Base-by-base conservation (phyloP, 1,140 invertebrate genomes). In the Samia ricini region DNA sequence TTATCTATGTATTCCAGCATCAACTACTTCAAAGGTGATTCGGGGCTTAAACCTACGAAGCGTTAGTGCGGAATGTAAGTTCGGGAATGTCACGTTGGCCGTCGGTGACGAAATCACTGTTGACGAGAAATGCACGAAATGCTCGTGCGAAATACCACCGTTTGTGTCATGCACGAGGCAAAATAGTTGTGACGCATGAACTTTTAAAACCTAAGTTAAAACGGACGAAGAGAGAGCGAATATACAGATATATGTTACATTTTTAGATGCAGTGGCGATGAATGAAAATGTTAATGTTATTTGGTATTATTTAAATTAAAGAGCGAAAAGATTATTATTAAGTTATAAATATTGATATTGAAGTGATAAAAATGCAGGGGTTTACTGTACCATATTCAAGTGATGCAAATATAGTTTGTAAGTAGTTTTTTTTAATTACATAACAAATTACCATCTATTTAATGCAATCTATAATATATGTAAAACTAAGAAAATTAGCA, bases 81-180 rank as follows among this genome's bases (percentile, higher is more conserved):
- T 87, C 69, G 89, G 90, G 18, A 85, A 89, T 60, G 54, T 76
- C 62, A 85, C 77, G 0, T 63, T 91, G 23, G 68, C 72, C 4
- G 78, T 91, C 0, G 89, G 90, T 6, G 90, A 91, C 58, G 79
- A 86, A 61, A 73, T 91, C 0, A 79, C 75, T 0, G 77, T 82
- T 0, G 75, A 79, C 3, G 85, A 91, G 21, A 70, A 74, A 4
- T 91, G 91, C 60, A 82, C 82, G 18, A 85, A 74, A 22, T 91
- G 91, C 61, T 63, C 70, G 0, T 91, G 91, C 58, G 64, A 71
- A 0, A 78, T 90, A 1, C 90, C 91, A 8, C 91, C 91, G 0
- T 83, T 90, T 61, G 79, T 91, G 0, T 75, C 82, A 4, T 91
- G 91, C 52, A 71, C 64, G 6, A 78, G 71, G 65, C 73, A 78